Evolutionary conservation across 2,888 invertebrate genomes (phyloP), one percentile per base, ranked within the genome.

Genomic region (Scaeva pyrastri): DNA sequence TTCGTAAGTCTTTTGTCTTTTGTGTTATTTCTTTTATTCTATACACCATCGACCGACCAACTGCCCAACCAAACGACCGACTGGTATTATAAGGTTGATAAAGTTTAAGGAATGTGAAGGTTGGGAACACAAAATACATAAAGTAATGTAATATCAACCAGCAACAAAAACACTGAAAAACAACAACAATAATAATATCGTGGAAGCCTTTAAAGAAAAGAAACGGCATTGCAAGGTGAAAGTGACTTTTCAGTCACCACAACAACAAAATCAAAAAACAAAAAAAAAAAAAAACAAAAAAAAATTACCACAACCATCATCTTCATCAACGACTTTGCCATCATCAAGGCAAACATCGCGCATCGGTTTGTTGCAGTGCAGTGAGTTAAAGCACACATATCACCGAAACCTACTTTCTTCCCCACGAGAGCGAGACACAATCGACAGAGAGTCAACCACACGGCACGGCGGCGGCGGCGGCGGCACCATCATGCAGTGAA

Each of bases 161-260:
- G 56, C 52, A 68, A 79, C 73, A 68, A 79, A 45, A 31, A 60
- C 60, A 84, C 39, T 2, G 1, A 23, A 16, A 16, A 52, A 39
- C 10, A 52, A 43, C 77, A 79, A 58, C 76, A 86, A 74, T 86
- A 88, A 80, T 87, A 87, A 68, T 89, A 79, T 78, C 83, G 80
- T 86, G 81, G 82, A 85, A 75, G 76, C 76, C 85, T 80, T 85
- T 85, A 91, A 91, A 90, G 91, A 91, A 92, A 92, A 91, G 90
- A 92, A 90, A 92, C 91, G 91, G 90, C 91, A 92, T 92, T 91
- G 91, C 91, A 91, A 92, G 91, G 91, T 92, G 91, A 91, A 91
- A 91, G 91, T 91, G 91, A 92, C 77, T 86, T 70, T 77, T 70
- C 62, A 86, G 76, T 62, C 68, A 81, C 77, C 68, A 68, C 68